A percentile compares a stretch with the other conserved stretches of the same genome.
Conservation (phyloP, 2,113 vertebrate species). For the Stictonetta naevosa region DNA sequence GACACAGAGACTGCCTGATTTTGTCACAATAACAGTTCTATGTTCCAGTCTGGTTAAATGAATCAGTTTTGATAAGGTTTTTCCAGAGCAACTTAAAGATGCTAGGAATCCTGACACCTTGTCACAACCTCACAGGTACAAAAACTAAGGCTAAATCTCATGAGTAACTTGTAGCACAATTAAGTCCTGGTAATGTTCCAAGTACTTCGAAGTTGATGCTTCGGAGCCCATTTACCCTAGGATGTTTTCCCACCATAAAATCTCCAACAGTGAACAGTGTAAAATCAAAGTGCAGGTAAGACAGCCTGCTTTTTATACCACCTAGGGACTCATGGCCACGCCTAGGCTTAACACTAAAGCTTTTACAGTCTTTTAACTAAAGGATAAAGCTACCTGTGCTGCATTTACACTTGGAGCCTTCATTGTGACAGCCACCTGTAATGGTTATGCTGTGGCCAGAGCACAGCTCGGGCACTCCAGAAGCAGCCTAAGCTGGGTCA, state of each 20-base stretch:
- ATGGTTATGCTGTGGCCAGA: background rate
- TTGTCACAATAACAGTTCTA: background rate
- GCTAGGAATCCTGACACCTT: background rate
- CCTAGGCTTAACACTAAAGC: background rate
- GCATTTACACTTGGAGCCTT: background rate
- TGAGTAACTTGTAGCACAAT: background rate
- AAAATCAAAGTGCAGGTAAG: background rate
- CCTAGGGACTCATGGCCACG: background rate
- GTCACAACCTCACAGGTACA: background rate
- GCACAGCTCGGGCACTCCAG: background rate
- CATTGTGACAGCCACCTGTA: background rate
- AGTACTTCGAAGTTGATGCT: background rate
- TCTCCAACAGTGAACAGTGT: too few relatives aligned
- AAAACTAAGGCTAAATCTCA: background rate
- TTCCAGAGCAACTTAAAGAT: background rate
- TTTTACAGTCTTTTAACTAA: background rate
- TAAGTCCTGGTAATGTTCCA: background rate
- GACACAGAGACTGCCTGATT: background rate
- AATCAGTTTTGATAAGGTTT: background rate
- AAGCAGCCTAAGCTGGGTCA: background rate
- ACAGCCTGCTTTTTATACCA: background rate
- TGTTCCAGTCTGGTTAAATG: background rate
- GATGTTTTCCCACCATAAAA: background rate
- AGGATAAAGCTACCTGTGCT: background rate
- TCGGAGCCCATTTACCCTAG: fast-evolving